Evolutionary conservation across 2,113 vertebrate species (phyloP).

Genomic region (Tichodroma muraria): DNA sequence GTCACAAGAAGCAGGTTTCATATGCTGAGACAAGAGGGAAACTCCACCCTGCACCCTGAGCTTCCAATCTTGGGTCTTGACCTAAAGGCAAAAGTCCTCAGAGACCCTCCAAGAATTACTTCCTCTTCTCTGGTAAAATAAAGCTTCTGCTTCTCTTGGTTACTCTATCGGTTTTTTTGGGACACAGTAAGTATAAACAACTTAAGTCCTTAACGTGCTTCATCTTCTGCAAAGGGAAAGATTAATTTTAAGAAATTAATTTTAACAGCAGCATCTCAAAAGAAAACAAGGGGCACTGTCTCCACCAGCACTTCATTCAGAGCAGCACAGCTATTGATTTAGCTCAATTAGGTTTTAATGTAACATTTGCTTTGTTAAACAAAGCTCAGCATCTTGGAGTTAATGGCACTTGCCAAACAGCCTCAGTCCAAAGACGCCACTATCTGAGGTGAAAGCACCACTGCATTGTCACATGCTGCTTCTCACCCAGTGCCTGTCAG

Average conservation of each 20-base stretch:
- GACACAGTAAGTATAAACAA: background rate
- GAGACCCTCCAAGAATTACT: background rate
- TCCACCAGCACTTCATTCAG: background rate
- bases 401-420: background rate
- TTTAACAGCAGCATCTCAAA: background rate
- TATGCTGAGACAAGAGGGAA: background rate
- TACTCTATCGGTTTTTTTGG: background rate
- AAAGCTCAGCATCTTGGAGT: background rate
- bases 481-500: background rate
- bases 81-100: background rate
- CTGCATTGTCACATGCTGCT: background rate
- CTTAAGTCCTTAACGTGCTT: background rate
- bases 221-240: background rate
- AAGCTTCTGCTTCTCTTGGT: background rate
- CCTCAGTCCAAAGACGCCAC: background rate
- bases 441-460: background rate
- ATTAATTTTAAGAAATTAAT: background rate
- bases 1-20: conserved; percentile 1
- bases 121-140: background rate
- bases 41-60: background rate
- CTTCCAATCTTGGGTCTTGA: background rate
- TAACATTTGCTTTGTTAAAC: background rate
- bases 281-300: background rate
- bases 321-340: background rate
- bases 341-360: background rate